These are phyloP conservation scores for Cataglyphis rosenhaueri DNA, from an alignment of 2,888 invertebrate species.

Conservation along the genomic window DNA sequence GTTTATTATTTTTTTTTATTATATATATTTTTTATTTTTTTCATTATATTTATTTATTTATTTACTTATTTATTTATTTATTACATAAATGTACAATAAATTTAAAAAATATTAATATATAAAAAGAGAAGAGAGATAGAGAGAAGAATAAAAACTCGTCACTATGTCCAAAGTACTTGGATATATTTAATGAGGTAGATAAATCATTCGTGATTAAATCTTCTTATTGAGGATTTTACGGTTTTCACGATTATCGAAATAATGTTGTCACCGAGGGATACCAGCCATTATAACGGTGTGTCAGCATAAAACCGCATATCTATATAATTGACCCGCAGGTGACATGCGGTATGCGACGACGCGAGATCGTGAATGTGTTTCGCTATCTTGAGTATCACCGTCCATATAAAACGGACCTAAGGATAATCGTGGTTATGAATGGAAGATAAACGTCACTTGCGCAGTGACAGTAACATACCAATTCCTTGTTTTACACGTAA, in stretches of 20 bases:
- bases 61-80: background rate
- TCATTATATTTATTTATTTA: background rate
- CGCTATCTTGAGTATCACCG: conserved; percentile 26
- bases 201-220: background rate
- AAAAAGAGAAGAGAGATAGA: background rate
- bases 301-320: conserved; percentile 2
- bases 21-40: background rate
- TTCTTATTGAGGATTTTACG: background rate
- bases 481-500: conserved; percentile 14
- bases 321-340: conserved; percentile 28
- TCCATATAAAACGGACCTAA: background rate
- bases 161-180: background rate
- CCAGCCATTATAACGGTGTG: conserved; percentile 13
- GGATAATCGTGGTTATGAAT: conserved; percentile 31
- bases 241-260: background rate
- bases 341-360: conserved; percentile 17
- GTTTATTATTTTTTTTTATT: background rate
- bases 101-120: background rate
- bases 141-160: background rate
- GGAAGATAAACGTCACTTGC: conserved; percentile 19
- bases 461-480: conserved; percentile 9
- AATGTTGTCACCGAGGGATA: conserved; percentile 11
- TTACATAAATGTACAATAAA: background rate
- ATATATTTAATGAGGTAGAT: background rate
- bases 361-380: conserved; percentile 12